Evolutionary conservation across 2,888 invertebrate species (phyloP), one percentile per base, ranked within the genome.

Genomic region (Amiota mariae): DNA sequence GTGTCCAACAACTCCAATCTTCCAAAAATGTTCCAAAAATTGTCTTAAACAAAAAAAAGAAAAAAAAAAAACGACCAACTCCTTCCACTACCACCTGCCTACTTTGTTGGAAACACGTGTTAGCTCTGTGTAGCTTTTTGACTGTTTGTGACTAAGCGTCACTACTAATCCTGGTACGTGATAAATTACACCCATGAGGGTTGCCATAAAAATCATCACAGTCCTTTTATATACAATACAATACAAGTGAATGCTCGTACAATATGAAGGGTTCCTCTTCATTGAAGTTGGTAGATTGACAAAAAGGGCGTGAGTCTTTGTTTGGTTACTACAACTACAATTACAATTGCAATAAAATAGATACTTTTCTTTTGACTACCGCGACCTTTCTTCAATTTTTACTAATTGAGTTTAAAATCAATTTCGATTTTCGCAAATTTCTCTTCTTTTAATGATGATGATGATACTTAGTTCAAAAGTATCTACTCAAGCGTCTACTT

Each of bases 331-430:
- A 51, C 59, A 57, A 70, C 36, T 59, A 70, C 70, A 66, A 67
- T 72, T 68, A 56, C 71, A 72, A 72, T 74, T 75, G 77, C 63
- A 77, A 47, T 24, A 78, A 78, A 49, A 68, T n/a, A 68, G 8
- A 24, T 24, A 63, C 63, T n/a, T n/a, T 11, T 6, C 11, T n/a
- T 20, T 18, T 24, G 20, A 24, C 13, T 11, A 46, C 24, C n/a
- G 6, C 15, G 73, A 78, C 74, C 75, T 76, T 74, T 78, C 59
- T 57, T 71, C 75, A 71, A 61, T 79, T 78, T 85, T 82, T 87
- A 84, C 87, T 89, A 90, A 90, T 89, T 89, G 89, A 89, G 90
- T 90, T 90, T 89, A 88, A 89, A 90, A 89, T 89, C 90, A 87
- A 89, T 90, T 90, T 88, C 20, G 24, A 24, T 18, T 64, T n/a